Conservation (phyloP, 1,140 invertebrate species). For the Drosophila ohnishii region DNA sequence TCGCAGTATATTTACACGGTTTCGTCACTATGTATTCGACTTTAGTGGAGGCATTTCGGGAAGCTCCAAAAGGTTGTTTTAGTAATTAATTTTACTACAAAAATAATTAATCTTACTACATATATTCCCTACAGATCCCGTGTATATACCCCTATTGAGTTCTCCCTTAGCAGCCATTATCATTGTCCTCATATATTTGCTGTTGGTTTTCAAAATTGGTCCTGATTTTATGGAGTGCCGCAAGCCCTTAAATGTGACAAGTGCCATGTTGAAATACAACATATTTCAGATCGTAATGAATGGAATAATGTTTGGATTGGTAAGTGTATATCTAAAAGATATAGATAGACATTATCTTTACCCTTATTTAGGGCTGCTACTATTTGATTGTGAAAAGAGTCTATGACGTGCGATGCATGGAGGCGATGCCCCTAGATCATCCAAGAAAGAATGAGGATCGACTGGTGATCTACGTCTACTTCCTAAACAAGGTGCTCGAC, state of each 20-base stretch:
- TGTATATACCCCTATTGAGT: conserved; percentile 86
- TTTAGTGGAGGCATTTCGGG: neutral
- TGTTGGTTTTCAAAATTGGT: conserved; percentile 86
- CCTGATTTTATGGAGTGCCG: conserved; percentile 91
- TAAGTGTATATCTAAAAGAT: neutral
- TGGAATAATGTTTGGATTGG: neutral
- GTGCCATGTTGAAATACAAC: conserved; percentile 90
- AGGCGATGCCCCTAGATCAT: conserved; percentile 6
- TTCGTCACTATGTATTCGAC: conserved; percentile 17
- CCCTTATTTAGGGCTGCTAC: neutral
- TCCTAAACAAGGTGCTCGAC: conserved; percentile 83
- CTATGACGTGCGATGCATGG: conserved; percentile 24
- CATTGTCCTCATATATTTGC: conserved; percentile 89
- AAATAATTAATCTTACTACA: no score
- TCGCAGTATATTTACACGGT: conserved; percentile 2
- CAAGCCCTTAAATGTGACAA: conserved; percentile 90
- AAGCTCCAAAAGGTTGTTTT: conserved; percentile 23
- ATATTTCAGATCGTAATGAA: conserved; percentile 85
- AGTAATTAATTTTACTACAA: no score
- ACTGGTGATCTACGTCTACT: conserved; percentile 20
- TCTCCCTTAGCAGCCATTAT: conserved; percentile 88
- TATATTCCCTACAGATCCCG: conserved; percentile 13
- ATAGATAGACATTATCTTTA: no score
- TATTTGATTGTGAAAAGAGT: neutral
- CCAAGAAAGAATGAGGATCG: conserved; percentile 16